Conservation (phyloP, 2,797 vertebrate species). For the Aselliscus stoliczkanus region DNA sequence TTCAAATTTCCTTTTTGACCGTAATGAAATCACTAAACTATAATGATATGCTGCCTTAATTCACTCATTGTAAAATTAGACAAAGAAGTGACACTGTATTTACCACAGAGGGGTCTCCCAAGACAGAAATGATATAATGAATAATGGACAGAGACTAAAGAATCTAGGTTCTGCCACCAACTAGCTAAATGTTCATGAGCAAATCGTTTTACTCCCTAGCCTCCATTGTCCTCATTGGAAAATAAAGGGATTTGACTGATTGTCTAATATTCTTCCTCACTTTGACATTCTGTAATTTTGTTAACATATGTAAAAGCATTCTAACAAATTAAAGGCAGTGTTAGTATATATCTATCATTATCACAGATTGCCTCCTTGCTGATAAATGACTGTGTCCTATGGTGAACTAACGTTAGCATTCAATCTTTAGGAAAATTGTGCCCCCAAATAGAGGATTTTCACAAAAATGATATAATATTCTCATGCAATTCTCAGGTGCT, state of each 20-base stretch:
- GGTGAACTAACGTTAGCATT: slow-evolving; percentile 40
- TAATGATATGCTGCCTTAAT: not conserved
- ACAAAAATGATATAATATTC: not conserved
- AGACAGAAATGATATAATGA: not conserved
- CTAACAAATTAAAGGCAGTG: slow-evolving; percentile 33
- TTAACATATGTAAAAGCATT: slow-evolving; percentile 47
- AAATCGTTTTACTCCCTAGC: not conserved
- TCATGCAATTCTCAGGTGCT: slow-evolving; percentile 29
- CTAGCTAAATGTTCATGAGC: not conserved
- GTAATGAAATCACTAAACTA: not conserved
- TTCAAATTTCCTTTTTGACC: not conserved
- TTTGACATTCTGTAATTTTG: slow-evolving; percentile 37
- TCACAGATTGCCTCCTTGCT: slow-evolving; percentile 41
- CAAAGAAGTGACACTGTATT: not conserved
- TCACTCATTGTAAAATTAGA: not conserved
- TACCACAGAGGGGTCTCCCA: not conserved
- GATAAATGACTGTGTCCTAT: slow-evolving; percentile 44
- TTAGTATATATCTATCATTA: slow-evolving; percentile 48
- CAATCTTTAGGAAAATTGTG: slow-evolving; percentile 12
- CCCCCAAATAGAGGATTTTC: slow-evolving; percentile 25
- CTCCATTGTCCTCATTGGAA: not conserved
- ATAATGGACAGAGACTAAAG: not conserved
- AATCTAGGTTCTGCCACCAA: not conserved
- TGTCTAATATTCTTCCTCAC: not conserved
- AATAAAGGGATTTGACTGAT: slow-evolving; percentile 5